Conservation (phyloP, 1,140 invertebrate species). For the Formica selysi region DNA sequence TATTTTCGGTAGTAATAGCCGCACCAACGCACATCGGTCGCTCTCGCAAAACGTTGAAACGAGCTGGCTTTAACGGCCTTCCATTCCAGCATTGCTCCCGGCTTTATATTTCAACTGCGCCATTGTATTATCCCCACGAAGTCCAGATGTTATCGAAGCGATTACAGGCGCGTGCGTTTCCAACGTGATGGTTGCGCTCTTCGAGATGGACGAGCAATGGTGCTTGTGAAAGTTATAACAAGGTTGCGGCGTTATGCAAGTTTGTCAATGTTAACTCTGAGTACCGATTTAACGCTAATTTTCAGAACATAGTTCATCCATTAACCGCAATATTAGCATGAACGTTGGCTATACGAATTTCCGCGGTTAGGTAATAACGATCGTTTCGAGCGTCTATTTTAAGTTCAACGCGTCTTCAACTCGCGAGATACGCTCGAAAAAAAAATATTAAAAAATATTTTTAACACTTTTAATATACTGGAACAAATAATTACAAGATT, state of each 20-base stretch:
- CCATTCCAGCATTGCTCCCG: not conserved
- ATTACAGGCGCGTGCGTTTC: conserved; percentile 21
- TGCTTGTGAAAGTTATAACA: conserved; percentile 14
- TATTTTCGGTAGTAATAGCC: not conserved
- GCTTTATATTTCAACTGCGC: conserved; percentile 18
- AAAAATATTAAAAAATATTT: not conserved
- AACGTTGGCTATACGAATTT: not conserved
- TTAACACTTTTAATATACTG: not conserved
- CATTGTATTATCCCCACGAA: not conserved
- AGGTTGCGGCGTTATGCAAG: not conserved
- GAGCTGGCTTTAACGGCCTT: conserved; percentile 9
- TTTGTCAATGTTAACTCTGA: conserved; percentile 36
- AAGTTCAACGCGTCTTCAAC: not conserved
- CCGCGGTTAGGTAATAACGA: conserved; percentile 16
- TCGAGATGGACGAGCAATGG: not conserved
- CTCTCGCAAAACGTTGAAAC: not conserved
- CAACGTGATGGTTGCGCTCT: not conserved
- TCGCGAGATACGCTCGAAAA: not conserved
- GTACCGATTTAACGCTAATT: conserved; percentile 37
- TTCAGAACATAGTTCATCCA: not conserved
- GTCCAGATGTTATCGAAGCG: conserved; percentile 44
- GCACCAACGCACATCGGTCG: not conserved
- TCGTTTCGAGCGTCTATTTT: not conserved
- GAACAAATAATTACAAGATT: conserved; percentile 5
- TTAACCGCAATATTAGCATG: too few species aligned